Evolutionary conservation across 1,140 invertebrate genomes (phyloP).

Genomic region (Aradophagus sp.): DNA sequence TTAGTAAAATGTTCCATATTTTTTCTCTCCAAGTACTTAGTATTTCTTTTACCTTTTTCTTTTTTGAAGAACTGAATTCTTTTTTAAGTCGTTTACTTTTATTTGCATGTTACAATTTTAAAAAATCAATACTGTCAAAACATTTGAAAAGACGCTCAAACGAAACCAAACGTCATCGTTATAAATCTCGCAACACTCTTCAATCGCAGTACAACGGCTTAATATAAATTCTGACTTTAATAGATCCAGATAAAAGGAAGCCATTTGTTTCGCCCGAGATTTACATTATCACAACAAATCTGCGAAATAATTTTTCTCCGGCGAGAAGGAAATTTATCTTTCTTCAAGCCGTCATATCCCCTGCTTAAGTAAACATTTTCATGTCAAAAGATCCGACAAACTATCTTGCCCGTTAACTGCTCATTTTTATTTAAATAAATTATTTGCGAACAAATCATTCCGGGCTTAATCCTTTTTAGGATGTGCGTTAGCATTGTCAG

Average conservation of each 20-base stretch:
- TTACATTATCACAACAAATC: constrained; percentile 24
- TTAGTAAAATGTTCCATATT: too few relatives aligned
- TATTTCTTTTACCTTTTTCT: too few relatives aligned
- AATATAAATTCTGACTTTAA: constrained; percentile 8
- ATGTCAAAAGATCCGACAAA: constrained; percentile 22
- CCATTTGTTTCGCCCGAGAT: constrained; percentile 16
- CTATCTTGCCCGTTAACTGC: constrained; percentile 1
- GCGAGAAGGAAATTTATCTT: constrained; percentile 26
- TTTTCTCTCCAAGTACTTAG: too few relatives aligned
- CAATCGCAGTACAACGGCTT: not conserved
- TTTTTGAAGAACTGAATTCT: too few relatives aligned
- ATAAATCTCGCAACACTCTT: not conserved
- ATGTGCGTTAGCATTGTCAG: constrained; percentile 52
- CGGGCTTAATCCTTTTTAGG: constrained; percentile 50
- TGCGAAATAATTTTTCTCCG: constrained; percentile 18
- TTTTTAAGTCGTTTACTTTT: too few relatives aligned
- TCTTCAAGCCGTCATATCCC: constrained; percentile 8
- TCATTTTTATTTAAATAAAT: constrained; percentile 47
- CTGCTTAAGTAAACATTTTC: constrained; percentile 26
- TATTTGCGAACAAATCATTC: constrained; percentile 49
- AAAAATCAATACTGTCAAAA: too few relatives aligned
- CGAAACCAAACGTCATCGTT: too few relatives aligned
- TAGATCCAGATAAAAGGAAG: constrained; percentile 14
- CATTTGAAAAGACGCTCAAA: too few relatives aligned
- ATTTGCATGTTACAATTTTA: too few relatives aligned